These are phyloP conservation scores for Melanotus villosus DNA, from an alignment of 2,888 invertebrate species.

Conservation along the genomic window DNA sequence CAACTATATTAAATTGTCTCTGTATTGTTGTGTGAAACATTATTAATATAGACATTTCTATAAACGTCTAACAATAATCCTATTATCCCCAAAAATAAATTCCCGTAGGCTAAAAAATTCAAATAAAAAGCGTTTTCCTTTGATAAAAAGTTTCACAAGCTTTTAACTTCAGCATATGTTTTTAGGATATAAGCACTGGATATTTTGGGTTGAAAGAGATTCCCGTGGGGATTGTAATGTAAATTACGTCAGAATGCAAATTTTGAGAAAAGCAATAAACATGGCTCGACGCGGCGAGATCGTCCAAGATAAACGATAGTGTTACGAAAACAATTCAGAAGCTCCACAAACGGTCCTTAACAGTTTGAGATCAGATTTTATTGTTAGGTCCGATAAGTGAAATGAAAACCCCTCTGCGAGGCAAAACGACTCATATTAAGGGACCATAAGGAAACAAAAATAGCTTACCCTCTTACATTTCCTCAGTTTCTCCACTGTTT, in stretches of 20 bases:
- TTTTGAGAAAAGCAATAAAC: background rate
- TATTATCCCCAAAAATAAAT: too few species aligned
- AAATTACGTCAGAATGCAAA: background rate
- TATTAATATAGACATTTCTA: too few species aligned
- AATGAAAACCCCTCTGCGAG: constrained; percentile 12
- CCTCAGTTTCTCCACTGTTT: background rate
- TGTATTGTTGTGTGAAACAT: too few species aligned
- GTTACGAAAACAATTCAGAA: background rate
- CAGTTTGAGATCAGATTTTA: constrained; percentile 16
- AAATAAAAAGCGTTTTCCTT: too few species aligned
- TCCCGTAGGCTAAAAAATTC: too few species aligned
- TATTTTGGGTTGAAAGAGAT: too few species aligned
- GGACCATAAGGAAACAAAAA: constrained; percentile 11
- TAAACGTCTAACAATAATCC: too few species aligned
- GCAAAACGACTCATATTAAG: constrained; percentile 5
- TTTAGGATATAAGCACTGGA: too few species aligned
- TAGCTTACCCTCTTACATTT: background rate
- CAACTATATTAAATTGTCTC: too few species aligned
- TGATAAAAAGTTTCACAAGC: too few species aligned
- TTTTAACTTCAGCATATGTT: too few species aligned
- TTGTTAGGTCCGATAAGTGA: constrained; percentile 9
- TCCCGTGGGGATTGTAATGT: too few species aligned
- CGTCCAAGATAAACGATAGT: background rate
- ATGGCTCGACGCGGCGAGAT: background rate
- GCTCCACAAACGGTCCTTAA: background rate